Base-by-base conservation (phyloP, 2,888 invertebrate genomes). In the Thymelicus sylvestris region DNA sequence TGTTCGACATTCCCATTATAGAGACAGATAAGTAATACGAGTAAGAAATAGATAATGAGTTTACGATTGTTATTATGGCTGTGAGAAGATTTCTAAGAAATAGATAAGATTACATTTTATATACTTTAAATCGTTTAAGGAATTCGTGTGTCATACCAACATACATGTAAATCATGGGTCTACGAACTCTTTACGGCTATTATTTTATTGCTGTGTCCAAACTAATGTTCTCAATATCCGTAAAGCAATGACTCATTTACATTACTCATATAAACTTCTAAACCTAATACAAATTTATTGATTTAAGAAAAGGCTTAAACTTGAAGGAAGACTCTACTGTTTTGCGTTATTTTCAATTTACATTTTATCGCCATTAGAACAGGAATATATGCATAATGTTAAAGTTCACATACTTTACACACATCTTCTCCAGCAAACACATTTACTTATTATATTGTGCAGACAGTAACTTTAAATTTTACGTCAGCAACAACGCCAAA, bases 201-300 rank as follows among this genome's bases (percentile, higher is more conserved):
- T 70, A 70, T 70, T 75, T 75, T 74, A 76, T 73, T 69, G 72
- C 75, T 73, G 63, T 71, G 65, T 71, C 74, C 70, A 72, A 74
- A 74, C 74, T 75, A 73, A 77, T 75, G 69, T 63, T 74, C 72
- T 72, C 74, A 73, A 75, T 74, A 74, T 74, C 72, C 74, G 74
- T 72, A 44, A 67, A 60, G 61, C 72, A 78, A 75, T 78, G 79
- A 79, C 73, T 78, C 78, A 78, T 75, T 74, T 77, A 74, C 74
- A 73, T 74, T 68, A 72, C 57, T 66, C 64, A 74, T 64, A 62
- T 73, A 73, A 74, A 72, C 75, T 74, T 76, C 3, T 74, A 13
- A n/a, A 31, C 74, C 68, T 71, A 71, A 73, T 72, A 69, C 66
- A 31, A 66, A 52, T 71, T 55, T 52, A 60, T 60, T 39, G 50